Base-by-base conservation (phyloP, 2,888 invertebrate species). In the Eurois occulta region DNA sequence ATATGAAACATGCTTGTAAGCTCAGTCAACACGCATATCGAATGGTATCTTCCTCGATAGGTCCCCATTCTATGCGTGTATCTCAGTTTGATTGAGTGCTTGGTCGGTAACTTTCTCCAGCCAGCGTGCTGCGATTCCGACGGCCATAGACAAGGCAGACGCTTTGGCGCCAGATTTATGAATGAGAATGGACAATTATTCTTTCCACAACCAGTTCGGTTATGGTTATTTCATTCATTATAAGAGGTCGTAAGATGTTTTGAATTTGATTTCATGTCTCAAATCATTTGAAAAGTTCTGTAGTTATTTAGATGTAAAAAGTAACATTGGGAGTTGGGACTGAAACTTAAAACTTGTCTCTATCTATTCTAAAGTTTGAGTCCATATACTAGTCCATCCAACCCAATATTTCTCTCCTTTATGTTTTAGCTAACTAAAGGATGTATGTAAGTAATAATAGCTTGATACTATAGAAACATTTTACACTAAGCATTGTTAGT, bases 151-250 rank as follows among this genome's bases (percentile, higher is more conserved):
- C 76, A 77, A 85, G 81, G 84, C 89, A 95, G 95, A 95, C 95
- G 81, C 83, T 74, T 78, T 83, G 95, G 94, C 95, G 95, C 94
- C 94, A 83, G 73, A 84, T 86, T 89, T 90, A 92, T 93, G 93
- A 94, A 95, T 94, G 93, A 89, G 89, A 89, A 90, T 89, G 87
- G 85, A 84, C 77, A 87, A 87, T 89, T 88, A 88, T 90, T 87
- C 74, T 83, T 87, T 82, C 75, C 73, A 78, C 68, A 80, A 78
- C 77, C 78, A 82, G 77, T 80, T 81, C 58, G 75, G 67, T 79
- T 76, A 82, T 82, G 62, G 75, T 74, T 83, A 70, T 73, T 79
- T 73, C 81, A 84, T 84, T 84, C 72, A 71, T 21, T 67, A 35
- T 11, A 41, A 46, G 60, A 70, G 21, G 28, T 64, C 43, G 28